Evolutionary conservation across 1,140 invertebrate genomes (phyloP).

Genomic region (Papilio helenus): DNA sequence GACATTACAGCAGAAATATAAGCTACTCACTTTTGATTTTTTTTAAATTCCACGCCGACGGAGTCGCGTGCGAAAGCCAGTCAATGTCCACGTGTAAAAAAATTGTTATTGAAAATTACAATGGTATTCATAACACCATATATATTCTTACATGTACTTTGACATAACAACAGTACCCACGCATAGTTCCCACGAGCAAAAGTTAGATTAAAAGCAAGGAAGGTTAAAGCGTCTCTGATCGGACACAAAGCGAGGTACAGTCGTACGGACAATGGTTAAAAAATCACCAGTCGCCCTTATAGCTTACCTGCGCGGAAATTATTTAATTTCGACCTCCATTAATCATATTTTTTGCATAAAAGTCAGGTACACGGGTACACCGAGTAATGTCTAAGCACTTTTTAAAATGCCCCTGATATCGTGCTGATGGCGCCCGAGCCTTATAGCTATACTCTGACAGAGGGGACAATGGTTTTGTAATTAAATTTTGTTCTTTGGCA

Average conservation of each 20-base stretch:
- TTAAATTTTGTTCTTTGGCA: conserved; percentile 13
- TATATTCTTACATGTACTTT: not conserved
- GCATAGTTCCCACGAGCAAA: conserved; percentile 15
- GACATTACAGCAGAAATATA: too few species aligned
- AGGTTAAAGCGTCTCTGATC: conserved; percentile 3
- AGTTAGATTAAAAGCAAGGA: not conserved
- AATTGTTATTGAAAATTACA: not conserved
- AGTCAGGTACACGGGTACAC: conserved; percentile 58
- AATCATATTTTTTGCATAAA: conserved; percentile 75
- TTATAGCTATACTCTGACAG: conserved; percentile 21
- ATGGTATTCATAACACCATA: not conserved
- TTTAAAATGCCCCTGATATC: conserved; percentile 53
- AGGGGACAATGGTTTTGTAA: conserved; percentile 37
- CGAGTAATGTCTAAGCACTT: conserved; percentile 65
- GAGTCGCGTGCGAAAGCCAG: too few species aligned
- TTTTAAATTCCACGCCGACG: too few species aligned
- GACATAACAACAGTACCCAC: conserved; percentile 8
- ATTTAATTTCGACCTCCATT: conserved; percentile 73
- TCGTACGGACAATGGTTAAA: conserved; percentile 57
- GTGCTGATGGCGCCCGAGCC: conserved; percentile 45
- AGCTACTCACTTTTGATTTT: too few species aligned
- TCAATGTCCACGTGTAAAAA: too few species aligned
- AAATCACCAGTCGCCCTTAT: conserved; percentile 57
- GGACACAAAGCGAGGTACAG: conserved; percentile 20
- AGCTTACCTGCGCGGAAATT: conserved; percentile 63